Evolutionary conservation across 2,113 vertebrate genomes (phyloP).

Genomic region (Synodontis membranacea): DNA sequence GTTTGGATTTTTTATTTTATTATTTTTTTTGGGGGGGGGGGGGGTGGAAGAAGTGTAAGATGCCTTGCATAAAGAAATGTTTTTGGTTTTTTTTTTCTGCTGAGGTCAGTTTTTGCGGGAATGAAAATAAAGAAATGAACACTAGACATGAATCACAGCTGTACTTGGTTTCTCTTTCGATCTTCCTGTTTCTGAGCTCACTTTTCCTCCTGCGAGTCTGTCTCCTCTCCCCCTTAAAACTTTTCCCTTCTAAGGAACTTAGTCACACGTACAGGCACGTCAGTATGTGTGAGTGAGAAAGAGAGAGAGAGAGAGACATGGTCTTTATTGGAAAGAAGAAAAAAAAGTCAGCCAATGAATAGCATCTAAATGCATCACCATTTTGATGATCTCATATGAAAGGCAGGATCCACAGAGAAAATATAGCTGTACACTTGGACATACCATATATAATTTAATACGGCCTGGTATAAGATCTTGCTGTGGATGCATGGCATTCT

Average conservation of each 20-base stretch:
- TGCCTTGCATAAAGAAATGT: slow-evolving; percentile 38
- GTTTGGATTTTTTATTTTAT: slow-evolving; percentile 8
- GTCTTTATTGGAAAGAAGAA: not conserved
- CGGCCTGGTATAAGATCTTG: not conserved
- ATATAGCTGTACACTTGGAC: not conserved
- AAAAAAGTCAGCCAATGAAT: not conserved
- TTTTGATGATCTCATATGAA: not conserved
- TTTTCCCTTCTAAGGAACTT: not conserved
- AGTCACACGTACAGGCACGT: not conserved
- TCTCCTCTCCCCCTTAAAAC: not conserved
- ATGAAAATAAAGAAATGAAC: slow-evolving; percentile 32
- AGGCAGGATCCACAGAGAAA: not conserved
- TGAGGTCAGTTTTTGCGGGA: not conserved
- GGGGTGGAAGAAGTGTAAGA: slow-evolving; percentile 21
- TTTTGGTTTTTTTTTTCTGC: not conserved
- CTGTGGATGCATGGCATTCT: not conserved
- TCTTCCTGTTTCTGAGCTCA: not conserved
- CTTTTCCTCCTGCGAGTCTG: not conserved
- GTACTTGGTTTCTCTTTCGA: not conserved
- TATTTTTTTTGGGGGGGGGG: slow-evolving; percentile 8
- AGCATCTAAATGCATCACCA: not conserved
- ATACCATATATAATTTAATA: too few relatives aligned
- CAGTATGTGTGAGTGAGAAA: too few relatives aligned
- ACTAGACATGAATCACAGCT: not conserved
- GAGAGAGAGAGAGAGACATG: not conserved